Percentiles rank a stretch among this genome's conserved stretches.
Evolutionary conservation across 2,113 vertebrate genomes (phyloP).

Genomic region (Passer montanus): DNA sequence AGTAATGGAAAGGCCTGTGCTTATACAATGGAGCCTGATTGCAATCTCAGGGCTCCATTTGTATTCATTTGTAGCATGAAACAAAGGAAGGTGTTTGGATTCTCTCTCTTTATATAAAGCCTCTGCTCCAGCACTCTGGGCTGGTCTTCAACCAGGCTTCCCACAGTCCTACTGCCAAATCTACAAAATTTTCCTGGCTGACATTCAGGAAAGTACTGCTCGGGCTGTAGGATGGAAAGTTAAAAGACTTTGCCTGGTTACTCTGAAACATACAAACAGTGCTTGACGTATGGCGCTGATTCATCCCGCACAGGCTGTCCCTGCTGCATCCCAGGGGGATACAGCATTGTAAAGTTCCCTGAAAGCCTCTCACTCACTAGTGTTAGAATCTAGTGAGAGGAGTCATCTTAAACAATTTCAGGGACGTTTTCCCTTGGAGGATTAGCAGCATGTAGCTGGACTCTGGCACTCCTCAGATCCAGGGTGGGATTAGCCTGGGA

Average conservation of each 20-base stretch:
- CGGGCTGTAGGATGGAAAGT: slow-evolving; percentile 89
- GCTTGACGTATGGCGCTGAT: slow-evolving; percentile 72
- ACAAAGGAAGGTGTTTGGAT: slow-evolving; percentile 81
- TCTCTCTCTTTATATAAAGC: slow-evolving; percentile 79
- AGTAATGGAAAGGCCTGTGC: slow-evolving; percentile 73
- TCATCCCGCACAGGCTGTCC: slow-evolving; percentile 70
- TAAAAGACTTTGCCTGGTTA: slow-evolving; percentile 93
- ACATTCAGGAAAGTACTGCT: slow-evolving; percentile 96
- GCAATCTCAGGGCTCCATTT: slow-evolving; percentile 74
- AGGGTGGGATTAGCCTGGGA: neutral
- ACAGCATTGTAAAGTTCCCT: slow-evolving; percentile 36
- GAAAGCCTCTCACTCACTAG: neutral
- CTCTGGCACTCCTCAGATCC: neutral
- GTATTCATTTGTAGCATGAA: slow-evolving; percentile 60
- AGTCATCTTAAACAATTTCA: neutral
- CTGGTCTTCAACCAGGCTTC: slow-evolving; percentile 83
- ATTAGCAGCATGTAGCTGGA: neutral
- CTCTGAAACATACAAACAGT: slow-evolving; percentile 87
- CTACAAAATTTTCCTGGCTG: slow-evolving; percentile 95
- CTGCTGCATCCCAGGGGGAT: slow-evolving; percentile 51
- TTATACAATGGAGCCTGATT: slow-evolving; percentile 77
- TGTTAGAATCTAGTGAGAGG: neutral
- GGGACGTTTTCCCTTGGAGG: neutral
- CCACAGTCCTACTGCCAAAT: slow-evolving; percentile 89
- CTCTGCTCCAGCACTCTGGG: slow-evolving; percentile 73